phyloP scores from a whole-genome alignment of 2,888 invertebrate genomes.

The Drosophila mayaguana region DNA sequence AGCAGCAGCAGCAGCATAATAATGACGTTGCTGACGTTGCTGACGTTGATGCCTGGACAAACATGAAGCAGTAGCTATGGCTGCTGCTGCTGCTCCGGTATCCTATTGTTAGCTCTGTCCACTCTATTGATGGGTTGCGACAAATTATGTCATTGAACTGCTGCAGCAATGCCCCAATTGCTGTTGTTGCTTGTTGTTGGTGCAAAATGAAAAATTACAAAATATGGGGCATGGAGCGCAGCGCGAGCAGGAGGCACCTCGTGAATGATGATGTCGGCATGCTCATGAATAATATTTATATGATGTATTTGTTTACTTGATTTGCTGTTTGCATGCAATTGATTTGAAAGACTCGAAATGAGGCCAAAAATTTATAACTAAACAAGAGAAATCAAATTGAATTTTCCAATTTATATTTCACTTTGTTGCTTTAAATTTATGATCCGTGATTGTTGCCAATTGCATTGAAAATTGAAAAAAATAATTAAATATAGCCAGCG shows the following conservation, averaged over 20 bases:
- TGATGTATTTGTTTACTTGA: conserved; percentile 66
- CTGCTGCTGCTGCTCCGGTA: conserved; percentile 28
- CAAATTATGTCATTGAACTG: conserved; percentile 80
- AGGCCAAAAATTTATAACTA: conserved; percentile 17
- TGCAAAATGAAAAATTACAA: conserved; percentile 68
- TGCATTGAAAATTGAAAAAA: neutral
- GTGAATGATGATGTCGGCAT: conserved; percentile 54
- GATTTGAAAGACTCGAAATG: conserved; percentile 38
- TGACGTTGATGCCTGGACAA: conserved; percentile 55
- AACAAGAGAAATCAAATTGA: neutral
- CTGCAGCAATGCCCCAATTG: conserved; percentile 44
- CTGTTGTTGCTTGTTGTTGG: conserved; percentile 24
- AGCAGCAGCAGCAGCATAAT: conserved; percentile 23
- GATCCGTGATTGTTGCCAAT: neutral
- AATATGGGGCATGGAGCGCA: conserved; percentile 5
- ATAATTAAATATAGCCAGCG: conserved; percentile 8
- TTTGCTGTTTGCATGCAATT: conserved; percentile 52
- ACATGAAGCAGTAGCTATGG: conserved; percentile 29
- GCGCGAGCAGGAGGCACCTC: neutral
- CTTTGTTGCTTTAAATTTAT: neutral
- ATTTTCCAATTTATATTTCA: neutral
- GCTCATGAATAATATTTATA: conserved; percentile 73
- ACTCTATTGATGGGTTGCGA: conserved; percentile 76
- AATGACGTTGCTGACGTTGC: conserved; percentile 35
- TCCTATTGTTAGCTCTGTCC: conserved; percentile 59